Conservation (phyloP, 2,888 invertebrate genomes). For the Dorcus parallelipipedus region DNA sequence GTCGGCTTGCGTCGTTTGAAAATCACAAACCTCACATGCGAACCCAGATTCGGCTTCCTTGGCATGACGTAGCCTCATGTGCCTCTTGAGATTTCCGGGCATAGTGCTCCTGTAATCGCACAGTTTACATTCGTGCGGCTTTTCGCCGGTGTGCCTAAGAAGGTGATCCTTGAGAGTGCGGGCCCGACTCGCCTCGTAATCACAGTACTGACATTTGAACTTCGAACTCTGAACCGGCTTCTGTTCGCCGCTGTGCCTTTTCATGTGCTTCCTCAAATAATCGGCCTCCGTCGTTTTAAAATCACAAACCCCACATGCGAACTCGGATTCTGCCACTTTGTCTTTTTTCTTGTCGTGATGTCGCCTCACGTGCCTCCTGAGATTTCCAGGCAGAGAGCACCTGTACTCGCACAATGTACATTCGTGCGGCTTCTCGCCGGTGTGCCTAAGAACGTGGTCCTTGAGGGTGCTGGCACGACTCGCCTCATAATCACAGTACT, state of each 20-base stretch:
- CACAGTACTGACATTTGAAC: too few relatives aligned
- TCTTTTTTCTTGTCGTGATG: too few relatives aligned
- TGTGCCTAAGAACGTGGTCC: not conserved
- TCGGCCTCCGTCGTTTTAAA: not conserved
- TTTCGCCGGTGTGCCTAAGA: not conserved
- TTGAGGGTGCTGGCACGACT: not conserved
- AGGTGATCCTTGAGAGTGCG: not conserved
- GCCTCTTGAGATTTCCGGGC: too few relatives aligned
- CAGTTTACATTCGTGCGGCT: not conserved
- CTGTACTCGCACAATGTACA: not conserved
- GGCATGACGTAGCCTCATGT: too few relatives aligned
- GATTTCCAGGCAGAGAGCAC: too few relatives aligned
- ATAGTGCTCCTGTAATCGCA: not conserved
- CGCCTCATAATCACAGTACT: too few relatives aligned
- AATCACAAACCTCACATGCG: too few relatives aligned
- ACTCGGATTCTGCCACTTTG: not conserved
- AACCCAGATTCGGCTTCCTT: not conserved
- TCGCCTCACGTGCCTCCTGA: too few relatives aligned
- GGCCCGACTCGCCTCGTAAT: too few relatives aligned
- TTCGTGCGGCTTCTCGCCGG: not conserved
- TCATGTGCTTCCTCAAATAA: not conserved
- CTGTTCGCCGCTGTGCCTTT: not conserved
- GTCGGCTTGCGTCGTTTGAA: not conserved
- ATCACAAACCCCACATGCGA: not conserved
- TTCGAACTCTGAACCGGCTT: too few relatives aligned